A percentile compares a stretch with the other conserved stretches of the same genome.
phyloP scores from a whole-genome alignment of 2,113 vertebrate genomes.

The Uria aalge region DNA sequence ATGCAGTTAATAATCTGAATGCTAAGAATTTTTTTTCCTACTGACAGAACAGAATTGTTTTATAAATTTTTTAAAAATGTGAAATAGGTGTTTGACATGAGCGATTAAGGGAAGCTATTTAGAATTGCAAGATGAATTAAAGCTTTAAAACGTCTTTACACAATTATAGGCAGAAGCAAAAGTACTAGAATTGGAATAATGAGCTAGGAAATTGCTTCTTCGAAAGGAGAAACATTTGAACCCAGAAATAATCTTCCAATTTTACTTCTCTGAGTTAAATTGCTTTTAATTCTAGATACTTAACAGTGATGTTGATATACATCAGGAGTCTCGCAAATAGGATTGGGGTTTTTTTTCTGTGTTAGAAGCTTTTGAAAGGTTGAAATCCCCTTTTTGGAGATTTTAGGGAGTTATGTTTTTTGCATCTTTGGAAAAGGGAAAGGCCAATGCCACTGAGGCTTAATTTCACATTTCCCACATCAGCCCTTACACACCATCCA shows the following conservation, averaged over 20 bases:
- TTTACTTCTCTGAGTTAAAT: neutral
- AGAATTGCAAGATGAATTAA: slow-evolving; percentile 60
- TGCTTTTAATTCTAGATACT: neutral
- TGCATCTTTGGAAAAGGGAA: neutral
- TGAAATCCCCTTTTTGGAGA: neutral
- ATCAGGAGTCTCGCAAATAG: neutral
- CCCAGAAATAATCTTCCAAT: neutral
- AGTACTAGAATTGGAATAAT: slow-evolving; percentile 35
- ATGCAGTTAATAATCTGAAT: slow-evolving; percentile 60
- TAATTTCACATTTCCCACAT: neutral
- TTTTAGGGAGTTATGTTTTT: neutral
- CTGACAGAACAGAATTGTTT: slow-evolving; percentile 64
- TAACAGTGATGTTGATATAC: neutral
- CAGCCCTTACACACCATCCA: rapidly evolving
- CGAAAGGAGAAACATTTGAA: slow-evolving; percentile 1
- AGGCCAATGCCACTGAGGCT: neutral
- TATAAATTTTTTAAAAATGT: slow-evolving; percentile 66
- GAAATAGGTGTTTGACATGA: slow-evolving; percentile 65
- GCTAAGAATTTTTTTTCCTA: slow-evolving; percentile 20
- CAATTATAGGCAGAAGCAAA: slow-evolving; percentile 28
- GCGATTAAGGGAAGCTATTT: slow-evolving; percentile 56
- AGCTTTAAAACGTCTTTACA: slow-evolving; percentile 48
- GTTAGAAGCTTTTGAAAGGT: neutral
- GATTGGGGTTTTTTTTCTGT: neutral
- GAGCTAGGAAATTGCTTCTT: slow-evolving; percentile 32